Conservation (phyloP, 2,113 vertebrate genomes). For the Ciconia stormi region DNA sequence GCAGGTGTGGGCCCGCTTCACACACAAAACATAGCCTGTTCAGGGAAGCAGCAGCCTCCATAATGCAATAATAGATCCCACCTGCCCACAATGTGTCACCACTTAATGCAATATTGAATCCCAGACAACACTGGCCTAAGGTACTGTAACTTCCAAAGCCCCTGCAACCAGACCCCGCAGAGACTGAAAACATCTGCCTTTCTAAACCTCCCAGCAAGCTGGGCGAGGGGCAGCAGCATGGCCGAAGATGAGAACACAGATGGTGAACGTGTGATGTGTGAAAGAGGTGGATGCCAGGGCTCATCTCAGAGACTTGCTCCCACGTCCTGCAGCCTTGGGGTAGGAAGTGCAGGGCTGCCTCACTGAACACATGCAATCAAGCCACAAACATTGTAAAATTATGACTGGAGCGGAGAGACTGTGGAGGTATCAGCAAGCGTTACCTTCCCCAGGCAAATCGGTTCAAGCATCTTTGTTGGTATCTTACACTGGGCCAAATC, state of each 20-base stretch:
- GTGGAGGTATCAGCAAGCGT: neutral
- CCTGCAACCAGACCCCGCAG: conserved; percentile 28
- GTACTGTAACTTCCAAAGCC: conserved; percentile 73
- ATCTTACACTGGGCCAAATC: neutral
- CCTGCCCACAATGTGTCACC: conserved; percentile 61
- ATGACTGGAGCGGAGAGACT: neutral
- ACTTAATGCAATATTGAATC: conserved; percentile 72
- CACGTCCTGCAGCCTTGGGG: neutral
- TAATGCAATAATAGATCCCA: conserved; percentile 82
- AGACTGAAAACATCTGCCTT: conserved; percentile 48
- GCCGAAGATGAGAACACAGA: conserved; percentile 29
- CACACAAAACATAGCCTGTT: conserved; percentile 92
- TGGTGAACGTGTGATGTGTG: neutral
- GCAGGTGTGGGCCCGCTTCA: conserved; percentile 95
- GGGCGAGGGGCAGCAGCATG: neutral
- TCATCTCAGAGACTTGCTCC: neutral
- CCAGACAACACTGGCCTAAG: conserved; percentile 69
- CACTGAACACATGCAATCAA: neutral
- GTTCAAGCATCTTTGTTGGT: neutral
- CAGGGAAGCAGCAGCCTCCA: conserved; percentile 72
- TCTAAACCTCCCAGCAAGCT: conserved; percentile 16
- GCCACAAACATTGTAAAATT: neutral
- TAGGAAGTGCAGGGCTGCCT: conserved; percentile 44
- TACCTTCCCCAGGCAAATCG: neutral
- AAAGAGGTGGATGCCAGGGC: conserved; percentile 15